A percentile compares a stretch with the other conserved stretches of the same genome.
Conservation (phyloP, 2,888 invertebrate genomes). For the Flexamia atlantica region DNA sequence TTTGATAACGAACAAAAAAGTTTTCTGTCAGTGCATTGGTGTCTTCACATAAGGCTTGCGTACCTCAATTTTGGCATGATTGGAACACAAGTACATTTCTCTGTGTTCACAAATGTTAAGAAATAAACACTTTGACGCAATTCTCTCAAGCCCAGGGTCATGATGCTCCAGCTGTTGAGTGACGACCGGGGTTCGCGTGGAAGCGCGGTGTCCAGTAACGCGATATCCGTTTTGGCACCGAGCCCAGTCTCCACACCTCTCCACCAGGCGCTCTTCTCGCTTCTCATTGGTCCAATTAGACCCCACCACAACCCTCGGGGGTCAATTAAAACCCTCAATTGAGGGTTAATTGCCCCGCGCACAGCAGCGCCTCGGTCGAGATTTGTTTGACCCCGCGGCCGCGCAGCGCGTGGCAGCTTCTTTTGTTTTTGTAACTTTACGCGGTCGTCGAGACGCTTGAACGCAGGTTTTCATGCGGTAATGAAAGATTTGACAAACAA, state of each 20-base stretch:
- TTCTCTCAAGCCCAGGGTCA: no score
- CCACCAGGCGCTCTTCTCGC: background rate
- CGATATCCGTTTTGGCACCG: background rate
- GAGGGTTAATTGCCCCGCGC: conserved; percentile 8
- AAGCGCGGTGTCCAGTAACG: background rate
- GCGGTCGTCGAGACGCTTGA: background rate
- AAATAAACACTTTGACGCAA: no score
- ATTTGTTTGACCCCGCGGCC: conserved; percentile 12
- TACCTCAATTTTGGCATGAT: no score
- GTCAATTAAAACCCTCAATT: background rate
- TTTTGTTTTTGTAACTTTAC: background rate
- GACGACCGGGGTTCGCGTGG: no score
- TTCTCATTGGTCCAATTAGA: background rate
- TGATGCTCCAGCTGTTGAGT: no score
- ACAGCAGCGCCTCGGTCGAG: background rate
- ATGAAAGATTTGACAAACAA: background rate
- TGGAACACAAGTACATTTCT: no score
- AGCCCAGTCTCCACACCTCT: background rate
- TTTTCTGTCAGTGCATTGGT: no score
- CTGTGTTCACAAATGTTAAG: no score
- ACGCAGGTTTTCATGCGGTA: background rate
- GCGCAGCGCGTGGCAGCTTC: conserved; percentile 15
- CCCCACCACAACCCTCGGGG: background rate
- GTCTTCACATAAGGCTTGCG: no score
- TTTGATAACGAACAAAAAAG: no score